Base-by-base conservation (phyloP, 2,797 vertebrate genomes). In the Sebastes goodei region DNA sequence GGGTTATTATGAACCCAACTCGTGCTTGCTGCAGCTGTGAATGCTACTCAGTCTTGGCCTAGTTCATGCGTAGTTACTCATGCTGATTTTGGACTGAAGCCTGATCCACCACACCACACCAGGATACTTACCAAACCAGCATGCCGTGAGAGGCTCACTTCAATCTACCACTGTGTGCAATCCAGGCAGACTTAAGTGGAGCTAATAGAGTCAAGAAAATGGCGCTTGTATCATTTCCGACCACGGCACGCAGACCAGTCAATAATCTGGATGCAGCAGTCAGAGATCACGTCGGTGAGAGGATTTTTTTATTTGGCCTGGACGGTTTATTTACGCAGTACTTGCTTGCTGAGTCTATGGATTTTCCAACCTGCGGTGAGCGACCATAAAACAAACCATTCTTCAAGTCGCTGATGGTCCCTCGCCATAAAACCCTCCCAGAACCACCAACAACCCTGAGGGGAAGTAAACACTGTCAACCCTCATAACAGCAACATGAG, bases 391-490 rank as follows among this genome's bases (percentile, higher is more conserved):
- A 74, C 17, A 9, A 56, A 33, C 49, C 57, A 78, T 88, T 83
- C 74, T 79, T 64, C 33, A 14, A 70, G 76, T 68, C 74, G 73
- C 73, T 75, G 82, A 88, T 81, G 83, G 82, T 87, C 78, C 67
- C 72, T 80, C 35, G 4, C 57, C 78, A 79, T 91, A 89, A 92
- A 92, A 88, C 38, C 25, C 63, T 80, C 63, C 69, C 74, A 76
- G 74, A 88, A 80, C 80, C 86, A 81, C 81, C 53, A 69, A 82
- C 78, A 78, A 73, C 69, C 62, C 61, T 8, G 57, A 74, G 12
- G 76, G 65, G 65, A 76, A 76, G 80, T 83, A 85, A 84, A 90
- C 79, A 84, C 64, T 64, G 38, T 76, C 63, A 65, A 62, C 70
- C 69, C 64, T 75, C 59, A 60, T 83, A 83, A 81, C 66, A 83